phyloP scores from a whole-genome alignment of 2,113 vertebrate species.

The Carassius carassius region DNA sequence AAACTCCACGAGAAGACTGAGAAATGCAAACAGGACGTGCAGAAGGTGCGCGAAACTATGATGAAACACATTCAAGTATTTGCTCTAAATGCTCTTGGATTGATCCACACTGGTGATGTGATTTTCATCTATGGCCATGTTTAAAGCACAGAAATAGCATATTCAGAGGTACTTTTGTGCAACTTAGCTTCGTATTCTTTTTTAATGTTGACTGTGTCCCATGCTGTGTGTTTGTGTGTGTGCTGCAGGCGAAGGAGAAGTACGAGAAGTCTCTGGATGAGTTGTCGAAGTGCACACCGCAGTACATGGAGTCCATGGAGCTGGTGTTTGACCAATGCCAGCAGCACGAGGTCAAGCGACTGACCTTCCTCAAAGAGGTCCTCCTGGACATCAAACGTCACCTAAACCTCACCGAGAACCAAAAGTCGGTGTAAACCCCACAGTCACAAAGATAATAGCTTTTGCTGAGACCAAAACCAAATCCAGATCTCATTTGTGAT shows the following conservation, averaged over 20 bases:
- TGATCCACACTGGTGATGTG: no score
- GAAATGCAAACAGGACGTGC: slow-evolving; percentile 92
- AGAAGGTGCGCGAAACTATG: slow-evolving; percentile 78
- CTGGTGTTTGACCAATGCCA: slow-evolving; percentile 98
- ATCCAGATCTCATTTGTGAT: no score
- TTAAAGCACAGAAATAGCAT: no score
- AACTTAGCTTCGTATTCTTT: no score
- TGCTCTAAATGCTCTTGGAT: no score
- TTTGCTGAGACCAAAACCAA: background rate
- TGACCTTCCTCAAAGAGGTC: slow-evolving; percentile 96
- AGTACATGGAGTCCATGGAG: slow-evolving; percentile 97
- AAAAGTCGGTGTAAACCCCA: slow-evolving; percentile 76
- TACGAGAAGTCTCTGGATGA: slow-evolving; percentile 97
- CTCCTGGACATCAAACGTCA: slow-evolving; percentile 96
- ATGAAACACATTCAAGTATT: background rate
- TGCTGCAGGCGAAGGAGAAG: slow-evolving; percentile 88
- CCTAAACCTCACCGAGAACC: slow-evolving; percentile 92
- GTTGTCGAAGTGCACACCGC: slow-evolving; percentile 88
- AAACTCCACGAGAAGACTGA: slow-evolving; percentile 98
- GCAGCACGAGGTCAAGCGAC: slow-evolving; percentile 94
- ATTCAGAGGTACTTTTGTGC: no score
- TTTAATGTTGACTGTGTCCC: no score
- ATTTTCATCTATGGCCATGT: no score
- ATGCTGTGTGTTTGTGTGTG: slow-evolving; percentile 14
- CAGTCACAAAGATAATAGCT: no score